Base-by-base conservation (phyloP, 2,113 vertebrate species). In the Eurypyga helias region DNA sequence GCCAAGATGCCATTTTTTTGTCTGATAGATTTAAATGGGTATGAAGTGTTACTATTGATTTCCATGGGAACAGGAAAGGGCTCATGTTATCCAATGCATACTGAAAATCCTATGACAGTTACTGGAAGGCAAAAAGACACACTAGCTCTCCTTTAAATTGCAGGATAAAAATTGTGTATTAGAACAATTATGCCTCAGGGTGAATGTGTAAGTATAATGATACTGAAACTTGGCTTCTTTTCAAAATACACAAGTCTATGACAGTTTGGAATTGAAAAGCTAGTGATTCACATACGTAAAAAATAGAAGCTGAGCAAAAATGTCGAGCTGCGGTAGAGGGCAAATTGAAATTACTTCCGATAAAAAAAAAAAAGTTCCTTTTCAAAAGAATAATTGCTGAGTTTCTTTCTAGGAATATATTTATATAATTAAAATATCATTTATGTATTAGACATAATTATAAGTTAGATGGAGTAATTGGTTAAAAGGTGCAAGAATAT, bases 141-240 rank as follows among this genome's bases (percentile, higher is more conserved):
- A 62, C n/a, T 89, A 87, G 79, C 72, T 87, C 92, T 69, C 49
- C 60, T 94, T 96, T 96, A 96, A 93, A 96, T 93, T 92, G 75
- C 77, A 94, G 93, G 46, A 89, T 70, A 85, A 92, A 97, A 97
- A 93, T 38, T 91, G 46, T 93, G 65, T 90, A 97, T 97, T 96
- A 93, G 84, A 95, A 93, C 87, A 95, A 97, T 96, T 93, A 91
- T 89, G 96, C 96, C 93, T 96, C 61, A 36, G 95, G 93, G 89
- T 96, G 91, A 95, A 97, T 64, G 43, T 94, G 89, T 96, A 97
- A 95, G 90, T 87, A 29, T 90, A 93, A 94, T 93, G 80, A 95
- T 94, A 93, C 94, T 89, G 89, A 85, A 96, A 95, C 75, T 90
- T 94, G 83, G 91, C 86, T 96, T 87, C 92, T 95, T 93, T 96